A percentile compares a stretch with the other conserved stretches of the same genome.
phyloP scores from a whole-genome alignment of 2,888 invertebrate genomes.

The Heliconius charithonia region DNA sequence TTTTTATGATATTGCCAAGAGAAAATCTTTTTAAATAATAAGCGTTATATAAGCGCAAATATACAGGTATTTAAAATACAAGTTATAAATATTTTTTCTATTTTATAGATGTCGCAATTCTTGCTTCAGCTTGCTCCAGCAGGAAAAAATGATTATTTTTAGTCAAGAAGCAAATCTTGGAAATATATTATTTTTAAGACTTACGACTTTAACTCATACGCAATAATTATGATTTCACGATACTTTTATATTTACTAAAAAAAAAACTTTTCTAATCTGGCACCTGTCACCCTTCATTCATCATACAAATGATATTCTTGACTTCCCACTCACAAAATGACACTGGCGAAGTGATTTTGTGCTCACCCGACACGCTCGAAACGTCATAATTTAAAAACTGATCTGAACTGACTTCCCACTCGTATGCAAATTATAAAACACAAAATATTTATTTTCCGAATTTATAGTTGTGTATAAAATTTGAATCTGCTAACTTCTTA shows the following conservation, averaged over 20 bases:
- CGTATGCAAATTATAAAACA: not conserved
- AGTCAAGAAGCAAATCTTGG: no score
- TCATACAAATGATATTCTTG: not conserved
- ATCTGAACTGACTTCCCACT: no score
- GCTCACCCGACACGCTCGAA: no score
- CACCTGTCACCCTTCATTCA: not conserved
- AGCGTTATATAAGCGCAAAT: not conserved
- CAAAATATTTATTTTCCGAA: not conserved
- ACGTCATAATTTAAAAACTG: no score
- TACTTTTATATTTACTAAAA: no score
- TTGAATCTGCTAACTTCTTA: not conserved
- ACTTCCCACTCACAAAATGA: no score
- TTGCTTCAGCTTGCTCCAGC: not conserved
- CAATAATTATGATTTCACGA: no score
- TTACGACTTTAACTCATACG: no score
- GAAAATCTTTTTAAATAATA: not conserved
- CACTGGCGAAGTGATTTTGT: no score
- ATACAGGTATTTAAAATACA: not conserved
- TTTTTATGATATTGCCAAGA: not conserved
- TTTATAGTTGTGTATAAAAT: not conserved
- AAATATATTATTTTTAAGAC: no score
- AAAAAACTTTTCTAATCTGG: not conserved
- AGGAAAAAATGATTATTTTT: not conserved
- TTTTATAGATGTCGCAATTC: not conserved
- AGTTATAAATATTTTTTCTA: not conserved